Percentiles rank a stretch among this genome's conserved stretches.
phyloP scores from a whole-genome alignment of 35 echinoderm and acorn worm species.

The Lytechinus pictus region DNA sequence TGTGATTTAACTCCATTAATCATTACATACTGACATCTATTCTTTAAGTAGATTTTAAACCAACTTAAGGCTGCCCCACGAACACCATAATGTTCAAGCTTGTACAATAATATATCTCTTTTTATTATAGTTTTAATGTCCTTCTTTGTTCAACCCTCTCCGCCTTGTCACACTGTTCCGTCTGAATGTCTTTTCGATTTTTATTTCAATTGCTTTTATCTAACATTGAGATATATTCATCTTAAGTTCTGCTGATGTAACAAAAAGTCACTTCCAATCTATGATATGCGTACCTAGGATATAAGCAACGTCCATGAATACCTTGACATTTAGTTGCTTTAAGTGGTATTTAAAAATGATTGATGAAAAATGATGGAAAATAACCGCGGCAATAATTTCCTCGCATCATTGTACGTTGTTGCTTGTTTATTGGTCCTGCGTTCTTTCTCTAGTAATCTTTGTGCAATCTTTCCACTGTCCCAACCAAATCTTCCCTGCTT shows the following conservation, averaged over 20 bases:
- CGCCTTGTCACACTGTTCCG: too few species aligned
- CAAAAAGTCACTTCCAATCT: neutral
- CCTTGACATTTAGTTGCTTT: constrained; percentile 4
- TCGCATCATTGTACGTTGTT: neutral
- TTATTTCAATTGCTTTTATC: too few species aligned
- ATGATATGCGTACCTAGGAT: neutral
- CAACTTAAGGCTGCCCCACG: too few species aligned
- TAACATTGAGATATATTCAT: too few species aligned
- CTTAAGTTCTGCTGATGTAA: neutral
- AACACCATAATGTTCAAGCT: too few species aligned
- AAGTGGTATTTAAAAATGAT: neutral
- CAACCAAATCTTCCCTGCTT: neutral
- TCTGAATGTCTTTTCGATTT: too few species aligned
- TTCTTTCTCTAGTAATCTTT: neutral
- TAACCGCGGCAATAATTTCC: neutral
- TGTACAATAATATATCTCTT: too few species aligned
- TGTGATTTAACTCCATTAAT: too few species aligned
- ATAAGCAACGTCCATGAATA: neutral
- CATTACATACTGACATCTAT: too few species aligned
- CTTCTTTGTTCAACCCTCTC: too few species aligned
- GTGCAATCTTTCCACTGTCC: neutral
- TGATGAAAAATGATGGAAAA: neutral
- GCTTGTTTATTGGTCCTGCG: neutral
- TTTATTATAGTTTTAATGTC: too few species aligned
- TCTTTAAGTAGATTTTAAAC: too few species aligned